Conservation (phyloP, 2,888 invertebrate genomes). For the Scaptomyza parva region DNA sequence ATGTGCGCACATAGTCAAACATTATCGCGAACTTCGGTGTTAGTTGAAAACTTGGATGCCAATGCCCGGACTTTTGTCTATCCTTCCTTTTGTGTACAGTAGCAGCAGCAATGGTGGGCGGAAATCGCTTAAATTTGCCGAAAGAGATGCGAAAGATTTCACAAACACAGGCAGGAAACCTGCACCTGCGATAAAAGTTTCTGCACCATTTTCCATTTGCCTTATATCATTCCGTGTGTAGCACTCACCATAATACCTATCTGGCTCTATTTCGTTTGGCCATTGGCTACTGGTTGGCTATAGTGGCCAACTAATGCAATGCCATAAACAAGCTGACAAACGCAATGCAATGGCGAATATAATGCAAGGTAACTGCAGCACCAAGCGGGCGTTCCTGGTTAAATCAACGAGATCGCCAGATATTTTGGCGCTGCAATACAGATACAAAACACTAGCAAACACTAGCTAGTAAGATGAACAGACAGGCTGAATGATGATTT, state of each 20-base stretch:
- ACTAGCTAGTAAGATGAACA: background rate
- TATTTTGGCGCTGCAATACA: conserved; percentile 12
- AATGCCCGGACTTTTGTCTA: conserved; percentile 56
- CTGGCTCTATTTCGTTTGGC: conserved; percentile 25
- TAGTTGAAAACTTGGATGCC: conserved; percentile 59
- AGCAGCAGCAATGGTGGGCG: conserved; percentile 45
- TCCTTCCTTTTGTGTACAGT: conserved; percentile 21
- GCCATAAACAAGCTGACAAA: conserved; percentile 66
- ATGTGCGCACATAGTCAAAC: conserved; percentile 74
- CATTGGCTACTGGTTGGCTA: conserved; percentile 8
- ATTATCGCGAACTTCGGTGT: conserved; percentile 71
- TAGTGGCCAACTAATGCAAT: conserved; percentile 46
- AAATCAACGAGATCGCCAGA: conserved; percentile 27
- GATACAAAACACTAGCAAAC: conserved; percentile 1
- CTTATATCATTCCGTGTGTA: conserved; percentile 44
- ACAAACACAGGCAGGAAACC: conserved; percentile 51
- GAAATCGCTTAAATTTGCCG: conserved; percentile 71
- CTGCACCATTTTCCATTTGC: conserved; percentile 74
- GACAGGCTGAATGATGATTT: background rate
- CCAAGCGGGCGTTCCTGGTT: conserved; percentile 28
- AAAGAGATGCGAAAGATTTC: conserved; percentile 52
- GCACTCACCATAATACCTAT: conserved; percentile 17
- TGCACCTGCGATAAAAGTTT: conserved; percentile 75
- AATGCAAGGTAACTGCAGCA: conserved; percentile 16
- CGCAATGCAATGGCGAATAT: conserved; percentile 50